Evolutionary conservation across 92 coral and sea anemone genomes (phyloP).

Genomic region (Ricordea florida): DNA sequence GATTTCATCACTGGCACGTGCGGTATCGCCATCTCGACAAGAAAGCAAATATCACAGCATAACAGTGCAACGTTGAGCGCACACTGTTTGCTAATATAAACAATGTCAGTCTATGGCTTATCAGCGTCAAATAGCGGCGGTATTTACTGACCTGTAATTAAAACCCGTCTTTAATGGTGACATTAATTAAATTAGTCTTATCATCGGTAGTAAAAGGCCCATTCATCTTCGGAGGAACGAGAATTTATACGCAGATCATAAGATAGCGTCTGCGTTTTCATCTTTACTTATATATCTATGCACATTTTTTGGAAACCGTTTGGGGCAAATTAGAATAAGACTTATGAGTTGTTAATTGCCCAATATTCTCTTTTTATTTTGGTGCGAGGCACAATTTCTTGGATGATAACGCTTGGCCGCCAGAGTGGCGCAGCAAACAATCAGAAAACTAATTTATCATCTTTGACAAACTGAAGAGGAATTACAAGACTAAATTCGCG

Average conservation of each 20-base stretch:
- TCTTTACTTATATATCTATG: too few relatives aligned
- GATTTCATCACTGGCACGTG: too few relatives aligned
- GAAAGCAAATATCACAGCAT: not conserved
- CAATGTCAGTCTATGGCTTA: not conserved
- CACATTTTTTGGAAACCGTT: too few relatives aligned
- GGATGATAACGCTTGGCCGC: too few relatives aligned
- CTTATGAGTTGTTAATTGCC: too few relatives aligned
- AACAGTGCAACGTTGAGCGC: too few relatives aligned
- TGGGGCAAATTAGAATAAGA: too few relatives aligned
- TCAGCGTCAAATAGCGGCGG: conserved; percentile 15
- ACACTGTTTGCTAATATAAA: too few relatives aligned
- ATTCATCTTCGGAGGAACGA: conserved; percentile 19
- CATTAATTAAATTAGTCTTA: conserved; percentile 61
- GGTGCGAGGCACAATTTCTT: too few relatives aligned
- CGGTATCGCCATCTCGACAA: too few relatives aligned
- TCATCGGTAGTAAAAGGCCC: conserved; percentile 49
- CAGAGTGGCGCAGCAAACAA: not conserved
- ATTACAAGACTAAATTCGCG: conserved; percentile 21
- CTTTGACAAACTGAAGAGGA: conserved; percentile 36
- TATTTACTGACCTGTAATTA: conserved; percentile 25
- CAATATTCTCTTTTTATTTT: too few relatives aligned
- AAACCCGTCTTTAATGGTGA: conserved; percentile 30
- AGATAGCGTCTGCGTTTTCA: too few relatives aligned
- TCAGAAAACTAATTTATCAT: conserved; percentile 29
- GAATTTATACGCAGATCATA: not conserved